phyloP scores from a whole-genome alignment of 2,113 vertebrate genomes.

The Anguilla rostrata region DNA sequence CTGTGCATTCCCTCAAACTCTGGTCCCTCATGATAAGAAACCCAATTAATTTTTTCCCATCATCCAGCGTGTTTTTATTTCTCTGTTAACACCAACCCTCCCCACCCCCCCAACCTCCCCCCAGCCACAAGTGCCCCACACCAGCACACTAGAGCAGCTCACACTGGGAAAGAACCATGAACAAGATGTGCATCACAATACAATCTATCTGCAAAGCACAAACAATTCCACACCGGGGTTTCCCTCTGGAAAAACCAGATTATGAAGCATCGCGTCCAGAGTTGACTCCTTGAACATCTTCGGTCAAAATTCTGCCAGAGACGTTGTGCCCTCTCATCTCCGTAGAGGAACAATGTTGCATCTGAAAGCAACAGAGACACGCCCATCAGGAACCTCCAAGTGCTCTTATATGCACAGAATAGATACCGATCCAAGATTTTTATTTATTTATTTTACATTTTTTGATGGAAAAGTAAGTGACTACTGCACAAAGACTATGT shows the following conservation, averaged over 20 bases:
- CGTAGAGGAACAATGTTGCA: slow-evolving; percentile 72
- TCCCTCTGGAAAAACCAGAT: not conserved
- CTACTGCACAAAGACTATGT: too few relatives aligned
- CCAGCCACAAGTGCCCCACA: not conserved
- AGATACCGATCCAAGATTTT: not conserved
- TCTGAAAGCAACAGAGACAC: slow-evolving; percentile 49
- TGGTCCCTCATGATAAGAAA: not conserved
- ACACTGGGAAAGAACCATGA: not conserved
- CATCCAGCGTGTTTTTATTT: not conserved
- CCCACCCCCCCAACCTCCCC: too few relatives aligned
- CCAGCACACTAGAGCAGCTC: not conserved
- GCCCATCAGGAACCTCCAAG: not conserved
- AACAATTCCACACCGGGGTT: not conserved
- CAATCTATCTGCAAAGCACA: not conserved
- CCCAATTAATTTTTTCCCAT: not conserved
- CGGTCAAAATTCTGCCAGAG: not conserved
- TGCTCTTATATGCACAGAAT: not conserved
- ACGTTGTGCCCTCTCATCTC: slow-evolving; percentile 43
- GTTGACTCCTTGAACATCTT: not conserved
- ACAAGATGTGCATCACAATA: not conserved
- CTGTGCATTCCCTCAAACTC: not conserved
- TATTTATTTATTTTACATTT: not conserved
- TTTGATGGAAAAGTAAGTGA: not conserved
- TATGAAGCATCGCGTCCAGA: not conserved
- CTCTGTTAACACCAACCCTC: not conserved